Base-by-base conservation (phyloP, 2,888 invertebrate species). In the Apotomis betuletana region DNA sequence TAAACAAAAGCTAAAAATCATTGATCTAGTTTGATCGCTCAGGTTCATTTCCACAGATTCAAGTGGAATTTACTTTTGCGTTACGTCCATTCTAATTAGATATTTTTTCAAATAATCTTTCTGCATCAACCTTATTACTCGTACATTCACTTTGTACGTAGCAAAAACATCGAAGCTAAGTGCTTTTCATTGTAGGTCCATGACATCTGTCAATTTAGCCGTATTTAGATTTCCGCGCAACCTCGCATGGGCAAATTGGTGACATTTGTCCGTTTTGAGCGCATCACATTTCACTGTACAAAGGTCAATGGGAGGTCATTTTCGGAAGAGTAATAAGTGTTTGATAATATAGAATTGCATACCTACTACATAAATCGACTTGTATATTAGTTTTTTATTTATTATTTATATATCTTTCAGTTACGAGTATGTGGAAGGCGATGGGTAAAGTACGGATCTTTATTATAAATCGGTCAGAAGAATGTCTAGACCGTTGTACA, bases 141-240 rank as follows among this genome's bases (percentile, higher is more conserved):
- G 13, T 36, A 36, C 15, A 38, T 38, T 36, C 0, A 8, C 13
- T 3, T 9, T 12, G 15, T 44, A 15, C 38, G 51, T 41, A 67
- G 51, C 13, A 51, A 59, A 58, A 51, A 67, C 59, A 51, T 51
- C 36, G 6, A 67, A 57, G 57, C 57, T 54, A 54, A 71, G 65
- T 67, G 70, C 59, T 65, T 71, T 71, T 36, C 67, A 61, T 27
- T 71, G 70, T 71, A 60, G 10, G 49, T 41, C 67, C 55, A 41
- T 71, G 67, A 67, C 67, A 71, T 71, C 59, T 54, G 70, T 70
- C 70, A 70, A 64, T 59, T 65, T 64, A 55, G 69, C 51, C 57
- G 58, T 15, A 63, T 69, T 69, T 63, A 69, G 67, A 49, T 55
- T 67, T 67, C 67, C 61, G 60, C 59, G n/a, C 64, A 62, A 57